These are phyloP conservation scores for Scrobipalpa costella DNA, from an alignment of 2,888 invertebrate species.

Conservation along the genomic window DNA sequence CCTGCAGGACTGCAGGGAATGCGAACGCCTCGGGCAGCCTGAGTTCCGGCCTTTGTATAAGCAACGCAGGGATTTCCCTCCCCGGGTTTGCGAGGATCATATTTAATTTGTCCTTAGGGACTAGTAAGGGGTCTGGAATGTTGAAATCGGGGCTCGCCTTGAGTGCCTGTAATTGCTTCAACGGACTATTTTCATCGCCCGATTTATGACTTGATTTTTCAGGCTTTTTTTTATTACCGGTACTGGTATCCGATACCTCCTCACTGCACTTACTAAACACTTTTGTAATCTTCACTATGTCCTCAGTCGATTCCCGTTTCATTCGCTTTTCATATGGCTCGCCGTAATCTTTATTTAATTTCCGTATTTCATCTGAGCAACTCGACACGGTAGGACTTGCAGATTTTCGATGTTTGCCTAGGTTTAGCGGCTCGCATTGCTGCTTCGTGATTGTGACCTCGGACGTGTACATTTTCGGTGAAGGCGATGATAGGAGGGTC, in stretches of 20 bases:
- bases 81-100: slow-evolving; percentile 87
- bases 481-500: slow-evolving; percentile 81
- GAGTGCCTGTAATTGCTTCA: slow-evolving; percentile 86
- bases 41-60: slow-evolving; percentile 86
- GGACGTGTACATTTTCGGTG: slow-evolving; percentile 81
- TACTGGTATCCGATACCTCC: slow-evolving; percentile 45
- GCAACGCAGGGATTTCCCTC: slow-evolving; percentile 87
- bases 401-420: slow-evolving; percentile 84
- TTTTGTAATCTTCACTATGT: slow-evolving; percentile 66
- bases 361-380: slow-evolving; percentile 86
- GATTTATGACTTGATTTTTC: slow-evolving; percentile 51
- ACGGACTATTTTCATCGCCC: slow-evolving; percentile 81
- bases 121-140: slow-evolving; percentile 90
- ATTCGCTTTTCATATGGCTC: slow-evolving; percentile 73
- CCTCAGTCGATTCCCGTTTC: slow-evolving; percentile 61
- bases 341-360: slow-evolving; percentile 76
- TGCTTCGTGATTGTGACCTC: slow-evolving; percentile 79
- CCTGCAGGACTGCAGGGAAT: slow-evolving; percentile 86
- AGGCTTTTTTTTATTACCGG: slow-evolving; percentile 54
- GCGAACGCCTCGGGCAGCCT: slow-evolving; percentile 87
- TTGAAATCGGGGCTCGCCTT: slow-evolving; percentile 84
- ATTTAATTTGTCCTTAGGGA: slow-evolving; percentile 88
- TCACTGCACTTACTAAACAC: slow-evolving; percentile 61
- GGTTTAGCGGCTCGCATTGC: slow-evolving; percentile 85
- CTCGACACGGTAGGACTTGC: slow-evolving; percentile 88